A percentile compares a stretch with the other conserved stretches of the same genome.
phyloP scores from a whole-genome alignment of 2,113 vertebrate species.

The Columba janthina region DNA sequence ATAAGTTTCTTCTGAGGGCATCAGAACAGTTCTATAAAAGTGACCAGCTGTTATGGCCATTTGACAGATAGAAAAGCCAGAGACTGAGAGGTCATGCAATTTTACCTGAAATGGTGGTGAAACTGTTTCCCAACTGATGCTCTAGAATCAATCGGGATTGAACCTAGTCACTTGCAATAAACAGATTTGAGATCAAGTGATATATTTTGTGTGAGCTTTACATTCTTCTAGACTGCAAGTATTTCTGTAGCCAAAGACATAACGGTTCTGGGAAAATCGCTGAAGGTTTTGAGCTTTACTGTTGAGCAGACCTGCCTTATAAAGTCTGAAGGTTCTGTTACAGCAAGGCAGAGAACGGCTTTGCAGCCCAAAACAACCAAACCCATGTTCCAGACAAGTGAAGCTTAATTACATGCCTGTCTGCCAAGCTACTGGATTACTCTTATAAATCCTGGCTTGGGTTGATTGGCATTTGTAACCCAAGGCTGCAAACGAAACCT shows the following conservation, averaged over 20 bases:
- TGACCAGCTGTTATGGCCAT: neutral
- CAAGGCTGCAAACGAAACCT: neutral
- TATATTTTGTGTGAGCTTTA: neutral
- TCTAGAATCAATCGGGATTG: neutral
- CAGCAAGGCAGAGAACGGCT: neutral
- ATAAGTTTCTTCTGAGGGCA: neutral
- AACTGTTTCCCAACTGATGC: neutral
- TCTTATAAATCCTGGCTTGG: neutral
- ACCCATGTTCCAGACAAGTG: neutral
- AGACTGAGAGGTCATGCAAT: neutral
- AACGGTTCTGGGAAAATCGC: neutral
- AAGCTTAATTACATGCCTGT: neutral
- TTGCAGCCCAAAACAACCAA: neutral
- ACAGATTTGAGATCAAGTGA: neutral
- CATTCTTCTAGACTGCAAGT: neutral
- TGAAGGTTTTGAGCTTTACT: neutral
- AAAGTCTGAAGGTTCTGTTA: neutral
- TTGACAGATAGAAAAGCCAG: neutral
- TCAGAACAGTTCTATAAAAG: neutral
- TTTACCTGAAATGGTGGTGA: neutral
- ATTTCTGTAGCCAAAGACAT: accelerated
- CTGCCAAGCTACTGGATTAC: neutral
- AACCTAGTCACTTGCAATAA: neutral
- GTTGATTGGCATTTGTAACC: neutral
- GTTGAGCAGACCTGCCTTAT: neutral